Conservation (phyloP, 2,797 vertebrate genomes). For the Sternarchorhynchus goeldii region DNA sequence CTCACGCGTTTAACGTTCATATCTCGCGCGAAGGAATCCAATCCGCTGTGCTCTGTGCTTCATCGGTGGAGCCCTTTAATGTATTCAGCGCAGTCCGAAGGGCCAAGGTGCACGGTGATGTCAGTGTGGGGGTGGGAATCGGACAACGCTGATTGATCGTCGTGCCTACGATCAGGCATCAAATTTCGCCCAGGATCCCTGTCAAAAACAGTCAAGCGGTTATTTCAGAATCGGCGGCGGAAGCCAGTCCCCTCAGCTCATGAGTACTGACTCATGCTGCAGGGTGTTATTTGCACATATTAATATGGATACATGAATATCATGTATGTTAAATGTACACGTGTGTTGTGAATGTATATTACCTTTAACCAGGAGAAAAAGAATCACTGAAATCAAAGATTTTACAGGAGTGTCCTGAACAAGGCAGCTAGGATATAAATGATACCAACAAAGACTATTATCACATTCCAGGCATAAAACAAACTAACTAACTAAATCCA, state of each 20-base stretch:
- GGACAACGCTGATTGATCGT: background rate
- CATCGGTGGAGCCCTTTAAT: conserved; percentile 38
- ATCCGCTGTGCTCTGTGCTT: conserved; percentile 36
- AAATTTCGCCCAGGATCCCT: background rate
- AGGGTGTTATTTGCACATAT: too few species aligned
- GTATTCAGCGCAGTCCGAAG: conserved; percentile 29
- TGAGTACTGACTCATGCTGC: too few species aligned
- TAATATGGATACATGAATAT: background rate
- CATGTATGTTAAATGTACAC: background rate
- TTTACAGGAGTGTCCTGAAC: too few species aligned
- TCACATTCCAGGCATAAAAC: too few species aligned
- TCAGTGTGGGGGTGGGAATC: conserved; percentile 4
- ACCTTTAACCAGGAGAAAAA: background rate
- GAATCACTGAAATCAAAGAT: too few species aligned
- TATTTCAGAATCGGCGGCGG: too few species aligned
- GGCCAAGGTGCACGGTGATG: background rate
- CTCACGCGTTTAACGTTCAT: conserved; percentile 2
- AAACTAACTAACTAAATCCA: too few species aligned
- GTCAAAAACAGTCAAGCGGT: too few species aligned
- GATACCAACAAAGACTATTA: too few species aligned
- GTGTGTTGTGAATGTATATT: too few species aligned
- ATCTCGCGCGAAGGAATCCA: conserved; percentile 43
- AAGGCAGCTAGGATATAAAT: too few species aligned
- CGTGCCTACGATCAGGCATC: background rate
- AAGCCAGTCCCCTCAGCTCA: too few species aligned